Evolutionary conservation across 2,888 invertebrate genomes (phyloP).

Genomic region (Parnassius orleans): DNA sequence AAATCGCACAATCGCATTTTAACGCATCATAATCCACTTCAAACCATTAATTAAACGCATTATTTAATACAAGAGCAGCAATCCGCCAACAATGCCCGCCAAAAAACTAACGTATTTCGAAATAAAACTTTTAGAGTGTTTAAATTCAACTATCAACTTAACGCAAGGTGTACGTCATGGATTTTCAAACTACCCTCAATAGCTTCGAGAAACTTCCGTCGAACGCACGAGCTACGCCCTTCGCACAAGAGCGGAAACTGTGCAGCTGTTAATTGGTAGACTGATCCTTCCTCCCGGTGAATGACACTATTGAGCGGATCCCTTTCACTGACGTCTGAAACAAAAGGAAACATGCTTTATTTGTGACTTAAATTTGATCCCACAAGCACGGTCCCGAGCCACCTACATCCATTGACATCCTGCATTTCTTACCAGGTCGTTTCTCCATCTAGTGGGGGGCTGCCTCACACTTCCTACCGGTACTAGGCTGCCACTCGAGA

Average conservation of each 20-base stretch:
- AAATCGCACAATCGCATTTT: no score
- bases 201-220: background rate
- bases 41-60: no score
- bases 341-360: conserved; percentile 31
- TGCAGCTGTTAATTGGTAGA: conserved; percentile 43
- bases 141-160: no score
- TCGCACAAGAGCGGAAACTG: background rate
- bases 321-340: conserved; percentile 93
- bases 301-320: conserved; percentile 91
- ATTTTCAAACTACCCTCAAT: background rate
- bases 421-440: background rate
- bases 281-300: conserved; percentile 86
- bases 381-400: no score
- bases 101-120: no score
- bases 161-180: background rate
- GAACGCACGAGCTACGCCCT: background rate
- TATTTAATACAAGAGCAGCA: no score
- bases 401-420: background rate
- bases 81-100: no score
- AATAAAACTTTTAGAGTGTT: no score
- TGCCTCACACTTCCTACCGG: no score
- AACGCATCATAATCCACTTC: no score
- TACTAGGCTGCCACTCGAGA: no score
- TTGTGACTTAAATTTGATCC: no score
- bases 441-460: background rate